Evolutionary conservation across 92 coral and sea anemone genomes (phyloP), one percentile per base, ranked within the genome.

Genomic region (Paramuricea clavata): DNA sequence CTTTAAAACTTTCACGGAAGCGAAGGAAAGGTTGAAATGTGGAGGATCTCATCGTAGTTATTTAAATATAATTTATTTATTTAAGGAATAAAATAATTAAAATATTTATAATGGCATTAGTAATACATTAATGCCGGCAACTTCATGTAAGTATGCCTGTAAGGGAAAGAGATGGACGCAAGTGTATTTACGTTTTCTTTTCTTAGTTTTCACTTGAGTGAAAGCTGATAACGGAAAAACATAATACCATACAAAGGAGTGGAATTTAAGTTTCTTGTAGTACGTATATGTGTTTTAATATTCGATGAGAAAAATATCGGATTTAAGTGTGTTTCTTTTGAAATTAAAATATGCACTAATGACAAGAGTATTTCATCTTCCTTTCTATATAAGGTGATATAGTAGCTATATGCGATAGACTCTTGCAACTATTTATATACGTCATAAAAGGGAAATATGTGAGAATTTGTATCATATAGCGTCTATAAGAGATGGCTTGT

Each of bases 41-140:
- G 27, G 44, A 35, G 76, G 39, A 11, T 28, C 39, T 65, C 39
- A 74, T 74, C 47, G 17, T n/a, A 50, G 60, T 76, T 76, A 76
- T 76, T 76, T 23, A 76, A 52, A 47, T 76, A 25, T 76, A 76
- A 76, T 52, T 76, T 76, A 76, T 76, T 60, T 76, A 76, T 76
- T 76, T 49, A 49, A 49, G 19, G 23, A 76, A 10, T 49, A 76
- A 52, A 47, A 39, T 42, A 39, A 21, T 22, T 25, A 31, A 16
- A 7, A 49, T 76, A 76, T 76, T 76, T 76, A 76, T 76, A 28
- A 49, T 30, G 35, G 67, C 60, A 54, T 19, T 19, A 54, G 5
- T 54, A 21, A 6, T 54, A 54, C 6, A 47, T 47, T 47, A 54
- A 54, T 54, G 62, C 62, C 27, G 1, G 22, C 1, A 19, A 54